Conservation (phyloP, 2,888 invertebrate species). For the Scaptomyza polygonia region DNA sequence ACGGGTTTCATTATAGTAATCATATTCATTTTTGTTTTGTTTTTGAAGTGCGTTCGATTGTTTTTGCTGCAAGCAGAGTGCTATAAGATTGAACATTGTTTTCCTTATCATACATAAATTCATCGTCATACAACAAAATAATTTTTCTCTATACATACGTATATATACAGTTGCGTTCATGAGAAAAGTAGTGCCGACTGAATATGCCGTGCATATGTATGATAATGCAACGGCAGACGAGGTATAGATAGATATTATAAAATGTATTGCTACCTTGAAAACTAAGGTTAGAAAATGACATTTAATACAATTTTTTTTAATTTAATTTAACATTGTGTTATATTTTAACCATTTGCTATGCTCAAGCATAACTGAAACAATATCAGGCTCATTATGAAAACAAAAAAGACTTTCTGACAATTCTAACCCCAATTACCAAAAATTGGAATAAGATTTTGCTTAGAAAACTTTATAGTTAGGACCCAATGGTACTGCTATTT, state of each 20-base stretch:
- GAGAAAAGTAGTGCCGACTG: background rate
- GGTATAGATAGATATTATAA: background rate
- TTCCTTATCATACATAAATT: slow-evolving; percentile 19
- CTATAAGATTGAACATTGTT: slow-evolving; percentile 26
- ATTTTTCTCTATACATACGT: slow-evolving; percentile 13
- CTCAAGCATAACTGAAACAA: background rate
- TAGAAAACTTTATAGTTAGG: background rate
- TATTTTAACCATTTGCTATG: background rate
- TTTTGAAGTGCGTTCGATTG: slow-evolving; percentile 41
- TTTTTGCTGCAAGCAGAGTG: slow-evolving; percentile 53
- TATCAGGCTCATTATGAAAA: background rate
- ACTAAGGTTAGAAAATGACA: background rate
- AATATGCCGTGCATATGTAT: background rate
- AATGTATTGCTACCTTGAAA: background rate
- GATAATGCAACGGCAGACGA: too few relatives aligned
- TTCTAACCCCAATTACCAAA: background rate
- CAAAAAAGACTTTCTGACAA: background rate
- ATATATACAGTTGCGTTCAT: slow-evolving; percentile 41
- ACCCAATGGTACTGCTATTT: background rate
- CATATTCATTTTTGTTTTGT: slow-evolving; percentile 50
- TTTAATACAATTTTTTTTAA: background rate
- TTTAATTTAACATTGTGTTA: too few relatives aligned
- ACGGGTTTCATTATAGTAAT: slow-evolving; percentile 54
- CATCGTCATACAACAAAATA: slow-evolving; percentile 18
- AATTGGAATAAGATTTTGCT: background rate